phyloP scores from a whole-genome alignment of 2,113 vertebrate species.

The Epinephelus fuscoguttatus region DNA sequence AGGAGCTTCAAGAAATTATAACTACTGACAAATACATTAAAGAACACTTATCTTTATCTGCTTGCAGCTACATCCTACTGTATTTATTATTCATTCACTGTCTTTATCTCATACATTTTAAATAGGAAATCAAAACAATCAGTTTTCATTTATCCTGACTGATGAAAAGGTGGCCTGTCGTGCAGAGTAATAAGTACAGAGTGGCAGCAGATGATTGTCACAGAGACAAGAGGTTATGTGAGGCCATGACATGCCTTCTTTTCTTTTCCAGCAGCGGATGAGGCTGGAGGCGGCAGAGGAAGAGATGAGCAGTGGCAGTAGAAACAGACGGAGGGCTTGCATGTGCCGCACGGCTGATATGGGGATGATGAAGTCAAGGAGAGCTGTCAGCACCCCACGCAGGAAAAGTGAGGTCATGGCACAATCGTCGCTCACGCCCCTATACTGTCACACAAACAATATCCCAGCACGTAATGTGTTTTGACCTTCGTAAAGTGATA shows the following conservation, averaged over 20 bases:
- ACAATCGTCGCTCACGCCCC: background rate
- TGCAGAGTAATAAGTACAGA: background rate
- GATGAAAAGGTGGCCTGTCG: too few species aligned
- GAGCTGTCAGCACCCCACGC: slow-evolving; percentile 29
- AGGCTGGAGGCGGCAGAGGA: slow-evolving; percentile 33
- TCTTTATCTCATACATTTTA: too few species aligned
- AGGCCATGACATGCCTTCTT: background rate
- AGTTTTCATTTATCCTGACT: too few species aligned
- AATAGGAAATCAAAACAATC: background rate
- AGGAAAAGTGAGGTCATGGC: slow-evolving; percentile 64
- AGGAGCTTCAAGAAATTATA: too few species aligned
- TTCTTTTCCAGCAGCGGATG: slow-evolving; percentile 38
- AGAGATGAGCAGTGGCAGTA: slow-evolving; percentile 21
- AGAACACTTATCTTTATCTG: too few species aligned
- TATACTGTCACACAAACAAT: slow-evolving; percentile 10
- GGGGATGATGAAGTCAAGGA: slow-evolving; percentile 28
- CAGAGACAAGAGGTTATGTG: background rate
- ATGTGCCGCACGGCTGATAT: slow-evolving; percentile 50
- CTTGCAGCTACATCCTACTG: too few species aligned
- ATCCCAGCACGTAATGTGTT: background rate
- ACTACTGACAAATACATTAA: too few species aligned
- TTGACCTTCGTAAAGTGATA: slow-evolving; percentile 32
- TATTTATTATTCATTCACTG: too few species aligned
- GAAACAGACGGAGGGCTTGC: slow-evolving; percentile 9
- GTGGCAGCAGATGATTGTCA: background rate